These are phyloP conservation scores for Buteo buteo DNA, from an alignment of 2,113 vertebrate species.

Conservation along the genomic window DNA sequence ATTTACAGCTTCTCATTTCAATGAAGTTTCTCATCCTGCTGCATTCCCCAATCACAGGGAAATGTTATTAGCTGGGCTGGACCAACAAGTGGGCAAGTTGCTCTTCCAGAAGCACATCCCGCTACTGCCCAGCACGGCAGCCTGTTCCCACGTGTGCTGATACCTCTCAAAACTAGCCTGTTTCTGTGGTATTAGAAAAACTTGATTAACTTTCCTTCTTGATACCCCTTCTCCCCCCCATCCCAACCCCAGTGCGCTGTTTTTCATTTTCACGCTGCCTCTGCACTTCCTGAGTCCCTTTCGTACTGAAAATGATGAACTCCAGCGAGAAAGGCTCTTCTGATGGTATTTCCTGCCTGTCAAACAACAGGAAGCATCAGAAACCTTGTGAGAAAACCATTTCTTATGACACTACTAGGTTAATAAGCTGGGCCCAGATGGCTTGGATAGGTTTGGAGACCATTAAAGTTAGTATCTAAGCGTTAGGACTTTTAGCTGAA, in stretches of 20 bases:
- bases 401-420: not conserved
- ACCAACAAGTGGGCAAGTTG: not conserved
- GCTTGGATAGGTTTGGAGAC: not conserved
- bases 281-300: not conserved
- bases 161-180: not conserved
- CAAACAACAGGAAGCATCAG: constrained; percentile 1
- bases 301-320: not conserved
- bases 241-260: not conserved
- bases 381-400: not conserved
- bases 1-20: not conserved
- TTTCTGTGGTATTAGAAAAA: not conserved
- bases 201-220: not conserved
- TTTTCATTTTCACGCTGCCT: not conserved
- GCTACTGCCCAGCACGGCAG: not conserved
- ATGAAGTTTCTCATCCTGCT: not conserved
- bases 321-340: not conserved
- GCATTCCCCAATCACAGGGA: not conserved
- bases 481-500: not conserved
- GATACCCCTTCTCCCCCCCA: not conserved
- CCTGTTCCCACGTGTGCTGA: accelerated
- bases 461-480: not conserved
- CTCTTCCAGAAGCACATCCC: not conserved
- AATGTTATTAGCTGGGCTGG: not conserved
- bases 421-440: not conserved
- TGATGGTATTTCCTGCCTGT: constrained; percentile 9